phyloP scores from a whole-genome alignment of 1,140 invertebrate species.

The Delia radicum region DNA sequence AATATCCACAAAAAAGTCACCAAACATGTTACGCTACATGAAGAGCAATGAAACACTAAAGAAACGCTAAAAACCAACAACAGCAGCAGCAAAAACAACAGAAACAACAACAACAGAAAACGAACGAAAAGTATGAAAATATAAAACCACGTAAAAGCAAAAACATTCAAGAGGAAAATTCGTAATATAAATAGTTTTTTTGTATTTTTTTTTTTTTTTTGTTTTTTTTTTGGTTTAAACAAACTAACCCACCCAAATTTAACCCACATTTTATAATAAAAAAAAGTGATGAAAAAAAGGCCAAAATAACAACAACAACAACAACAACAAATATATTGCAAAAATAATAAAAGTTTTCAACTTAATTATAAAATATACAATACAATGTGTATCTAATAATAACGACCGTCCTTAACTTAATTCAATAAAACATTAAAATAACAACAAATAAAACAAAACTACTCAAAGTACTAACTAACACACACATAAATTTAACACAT shows the following conservation, averaged over 20 bases:
- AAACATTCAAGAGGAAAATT: background rate
- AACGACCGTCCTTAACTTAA: slow-evolving; percentile 1
- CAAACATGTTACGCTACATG: background rate
- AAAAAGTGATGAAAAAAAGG: background rate
- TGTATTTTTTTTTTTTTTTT: background rate
- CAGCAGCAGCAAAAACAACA: too few species aligned
- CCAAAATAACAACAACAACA: background rate
- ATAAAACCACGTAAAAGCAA: background rate
- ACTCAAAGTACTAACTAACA: background rate
- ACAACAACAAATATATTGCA: background rate
- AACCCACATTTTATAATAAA: background rate
- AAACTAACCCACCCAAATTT: background rate
- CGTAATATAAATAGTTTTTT: background rate
- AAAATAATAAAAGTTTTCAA: background rate
- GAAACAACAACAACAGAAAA: background rate
- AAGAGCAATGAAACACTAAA: background rate
- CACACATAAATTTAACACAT: too few species aligned
- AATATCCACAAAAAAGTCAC: background rate
- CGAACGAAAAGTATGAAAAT: background rate
- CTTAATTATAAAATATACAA: too few species aligned
- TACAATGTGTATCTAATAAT: background rate
- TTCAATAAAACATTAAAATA: background rate
- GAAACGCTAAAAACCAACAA: too few species aligned
- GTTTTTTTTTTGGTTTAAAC: background rate
- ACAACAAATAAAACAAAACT: background rate